Evolutionary conservation across 2,113 vertebrate species (phyloP).

Genomic region (Nettapus auritus): DNA sequence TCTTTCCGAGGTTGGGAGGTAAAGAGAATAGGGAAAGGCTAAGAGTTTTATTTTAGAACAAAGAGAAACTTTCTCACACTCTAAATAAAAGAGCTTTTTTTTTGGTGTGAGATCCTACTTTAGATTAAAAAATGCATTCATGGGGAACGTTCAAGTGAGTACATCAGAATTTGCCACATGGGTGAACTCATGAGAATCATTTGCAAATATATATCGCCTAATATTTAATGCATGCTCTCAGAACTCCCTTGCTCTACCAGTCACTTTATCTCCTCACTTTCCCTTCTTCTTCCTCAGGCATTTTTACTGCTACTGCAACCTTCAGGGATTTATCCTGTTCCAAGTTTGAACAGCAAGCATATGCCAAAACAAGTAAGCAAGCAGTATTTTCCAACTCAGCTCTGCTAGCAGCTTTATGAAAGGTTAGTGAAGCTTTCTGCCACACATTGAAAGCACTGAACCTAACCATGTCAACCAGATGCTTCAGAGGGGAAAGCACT

Average conservation of each 20-base stretch:
- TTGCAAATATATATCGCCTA: conserved; percentile 27
- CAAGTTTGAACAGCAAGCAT: not conserved
- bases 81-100: not conserved
- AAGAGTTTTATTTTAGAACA: conserved; percentile 4
- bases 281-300: not conserved
- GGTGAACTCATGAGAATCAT: not conserved
- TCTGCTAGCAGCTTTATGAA: conserved; percentile 9
- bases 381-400: not conserved
- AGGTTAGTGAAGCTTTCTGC: not conserved
- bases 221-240: conserved; percentile 22
- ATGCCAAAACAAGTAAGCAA: not conserved
- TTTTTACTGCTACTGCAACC: not conserved
- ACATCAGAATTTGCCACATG: conserved; percentile 31
- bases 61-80: not conserved
- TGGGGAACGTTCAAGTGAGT: conserved; percentile 13
- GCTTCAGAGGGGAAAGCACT: not conserved
- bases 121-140: conserved; percentile 42
- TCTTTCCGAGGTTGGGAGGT: not conserved
- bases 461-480: not conserved
- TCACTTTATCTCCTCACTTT: not conserved
- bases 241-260: not conserved
- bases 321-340: not conserved
- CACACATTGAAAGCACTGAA: not conserved
- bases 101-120: not conserved
- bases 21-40: not conserved